Evolutionary conservation across 2,113 vertebrate species (phyloP).

Genomic region (Entelurus aequoreus): DNA sequence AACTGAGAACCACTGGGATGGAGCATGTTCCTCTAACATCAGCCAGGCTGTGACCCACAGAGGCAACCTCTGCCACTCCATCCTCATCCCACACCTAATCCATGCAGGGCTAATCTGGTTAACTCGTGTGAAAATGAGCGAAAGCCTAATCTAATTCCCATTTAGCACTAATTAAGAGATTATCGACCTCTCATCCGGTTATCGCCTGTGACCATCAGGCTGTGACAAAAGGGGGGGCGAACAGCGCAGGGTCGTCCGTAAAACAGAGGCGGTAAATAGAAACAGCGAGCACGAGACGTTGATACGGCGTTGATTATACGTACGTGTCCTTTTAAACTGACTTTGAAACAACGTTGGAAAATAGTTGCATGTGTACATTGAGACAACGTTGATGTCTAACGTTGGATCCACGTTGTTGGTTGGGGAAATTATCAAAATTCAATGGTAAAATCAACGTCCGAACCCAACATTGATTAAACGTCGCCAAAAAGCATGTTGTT

Average conservation of each 20-base stretch:
- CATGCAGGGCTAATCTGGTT: constrained; percentile 59
- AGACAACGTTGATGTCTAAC: too few species aligned
- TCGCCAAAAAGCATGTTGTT: too few species aligned
- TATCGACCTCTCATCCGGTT: constrained; percentile 60
- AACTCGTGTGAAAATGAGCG: constrained; percentile 52
- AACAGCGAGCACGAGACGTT: too few species aligned
- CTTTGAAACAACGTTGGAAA: too few species aligned
- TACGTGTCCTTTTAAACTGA: too few species aligned
- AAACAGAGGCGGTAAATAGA: constrained; percentile 5
- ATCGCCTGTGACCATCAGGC: constrained; percentile 38
- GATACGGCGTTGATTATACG: too few species aligned
- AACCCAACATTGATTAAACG: too few species aligned
- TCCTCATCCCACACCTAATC: constrained; percentile 43
- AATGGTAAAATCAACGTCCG: too few species aligned
- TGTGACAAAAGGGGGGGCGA: constrained; percentile 26
- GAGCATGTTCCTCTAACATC: neutral
- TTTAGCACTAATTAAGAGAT: constrained; percentile 68
- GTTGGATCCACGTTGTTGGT: too few species aligned
- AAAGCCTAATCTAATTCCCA: constrained; percentile 63
- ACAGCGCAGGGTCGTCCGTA: constrained; percentile 12
- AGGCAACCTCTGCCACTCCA: constrained; percentile 11
- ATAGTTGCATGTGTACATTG: too few species aligned
- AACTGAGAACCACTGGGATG: too few species aligned
- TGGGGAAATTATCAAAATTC: too few species aligned
- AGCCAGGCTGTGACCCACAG: constrained; percentile 12